These are phyloP conservation scores for Nomada ruficornis DNA, from an alignment of 2,888 invertebrate genomes.

Conservation along the genomic window DNA sequence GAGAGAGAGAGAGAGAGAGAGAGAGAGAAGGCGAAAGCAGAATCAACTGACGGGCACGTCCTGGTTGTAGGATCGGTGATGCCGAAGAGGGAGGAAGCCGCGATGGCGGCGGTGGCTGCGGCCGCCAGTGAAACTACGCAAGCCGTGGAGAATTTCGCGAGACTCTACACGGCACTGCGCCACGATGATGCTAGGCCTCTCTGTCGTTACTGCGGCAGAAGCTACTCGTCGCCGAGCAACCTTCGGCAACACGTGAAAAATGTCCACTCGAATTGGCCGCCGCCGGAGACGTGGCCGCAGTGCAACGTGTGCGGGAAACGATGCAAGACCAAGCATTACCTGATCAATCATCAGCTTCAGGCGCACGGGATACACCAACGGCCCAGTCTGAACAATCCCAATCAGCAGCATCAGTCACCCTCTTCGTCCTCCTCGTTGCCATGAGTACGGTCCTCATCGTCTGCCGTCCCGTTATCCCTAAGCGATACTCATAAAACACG, in stretches of 20 bases:
- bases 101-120: conserved; percentile 74
- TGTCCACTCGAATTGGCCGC: conserved; percentile 89
- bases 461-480: conserved; percentile 29
- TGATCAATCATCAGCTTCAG: conserved; percentile 91
- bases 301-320: conserved; percentile 91
- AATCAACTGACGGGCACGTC: conserved; percentile 81
- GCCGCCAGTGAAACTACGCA: conserved; percentile 76
- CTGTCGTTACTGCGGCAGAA: conserved; percentile 90
- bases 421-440: conserved; percentile 72
- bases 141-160: conserved; percentile 82
- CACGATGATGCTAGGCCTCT: conserved; percentile 86
- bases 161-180: conserved; percentile 82
- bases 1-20: conserved; percentile 48
- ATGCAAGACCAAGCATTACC: conserved; percentile 91
- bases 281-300: conserved; percentile 89
- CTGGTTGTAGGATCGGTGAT: conserved; percentile 84
- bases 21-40: conserved; percentile 64
- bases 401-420: conserved; percentile 72
- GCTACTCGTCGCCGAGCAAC: conserved; percentile 90
- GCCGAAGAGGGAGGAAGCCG: conserved; percentile 82
- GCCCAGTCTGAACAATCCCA: conserved; percentile 84
- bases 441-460: conserved; percentile 72
- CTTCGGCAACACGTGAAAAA: conserved; percentile 91
- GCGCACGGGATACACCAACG: conserved; percentile 91
- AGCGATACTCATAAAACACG: conserved; percentile 31